A percentile compares a stretch with the other conserved stretches of the same genome.
phyloP scores from a whole-genome alignment of 2,797 vertebrate genomes.

The Cynopterus sphinx region DNA sequence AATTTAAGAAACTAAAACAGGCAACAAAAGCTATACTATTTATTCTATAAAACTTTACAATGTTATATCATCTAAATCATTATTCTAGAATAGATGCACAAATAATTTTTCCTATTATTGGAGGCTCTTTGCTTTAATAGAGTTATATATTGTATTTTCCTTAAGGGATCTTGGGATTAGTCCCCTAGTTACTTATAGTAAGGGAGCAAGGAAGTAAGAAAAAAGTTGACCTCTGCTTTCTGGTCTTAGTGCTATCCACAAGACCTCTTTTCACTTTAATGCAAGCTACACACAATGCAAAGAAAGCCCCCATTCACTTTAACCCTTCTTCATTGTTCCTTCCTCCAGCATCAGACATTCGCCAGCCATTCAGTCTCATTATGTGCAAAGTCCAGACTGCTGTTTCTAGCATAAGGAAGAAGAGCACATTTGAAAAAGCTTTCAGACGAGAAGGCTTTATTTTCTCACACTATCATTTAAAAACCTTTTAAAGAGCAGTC shows the following conservation, averaged over 20 bases:
- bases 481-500: slow-evolving; percentile 80
- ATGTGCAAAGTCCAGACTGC: slow-evolving; percentile 20
- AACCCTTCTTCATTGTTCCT: background rate
- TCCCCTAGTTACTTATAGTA: background rate
- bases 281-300: background rate
- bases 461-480: slow-evolving; percentile 72
- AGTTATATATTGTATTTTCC: background rate
- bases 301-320: background rate
- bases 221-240: background rate
- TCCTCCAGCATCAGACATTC: slow-evolving; percentile 50
- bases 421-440: slow-evolving; percentile 61
- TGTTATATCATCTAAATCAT: background rate
- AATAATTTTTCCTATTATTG: background rate
- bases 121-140: background rate
- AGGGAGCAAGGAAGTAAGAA: background rate
- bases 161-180: background rate
- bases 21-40: background rate
- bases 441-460: slow-evolving; percentile 70
- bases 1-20: background rate
- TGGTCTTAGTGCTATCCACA: background rate
- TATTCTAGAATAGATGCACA: background rate
- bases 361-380: slow-evolving; percentile 60
- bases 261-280: background rate
- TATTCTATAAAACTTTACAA: background rate
- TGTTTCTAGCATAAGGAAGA: slow-evolving; percentile 49